These are phyloP conservation scores for Capreolus pygargus DNA, from an alignment of 2,113 vertebrate genomes.

Conservation along the genomic window DNA sequence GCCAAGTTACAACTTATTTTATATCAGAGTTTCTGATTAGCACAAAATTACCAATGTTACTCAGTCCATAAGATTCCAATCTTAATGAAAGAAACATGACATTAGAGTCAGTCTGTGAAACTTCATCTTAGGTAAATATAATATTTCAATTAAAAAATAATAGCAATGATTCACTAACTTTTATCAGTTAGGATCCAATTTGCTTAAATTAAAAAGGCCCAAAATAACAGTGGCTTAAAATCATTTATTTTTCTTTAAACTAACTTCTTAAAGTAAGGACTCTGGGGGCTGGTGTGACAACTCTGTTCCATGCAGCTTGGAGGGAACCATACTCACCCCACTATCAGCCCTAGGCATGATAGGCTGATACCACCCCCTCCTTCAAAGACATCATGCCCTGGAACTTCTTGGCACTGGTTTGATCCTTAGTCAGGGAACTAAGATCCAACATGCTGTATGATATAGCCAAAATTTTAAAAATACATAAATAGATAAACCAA, in stretches of 20 bases:
- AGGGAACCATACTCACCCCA: not conserved
- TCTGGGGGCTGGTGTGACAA: not conserved
- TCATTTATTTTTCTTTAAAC: not conserved
- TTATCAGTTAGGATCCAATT: not conserved
- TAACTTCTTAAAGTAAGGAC: not conserved
- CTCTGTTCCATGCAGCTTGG: not conserved
- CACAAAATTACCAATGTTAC: not conserved
- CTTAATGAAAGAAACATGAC: not conserved
- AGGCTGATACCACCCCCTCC: not conserved
- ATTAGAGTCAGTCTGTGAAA: not conserved
- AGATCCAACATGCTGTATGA: not conserved
- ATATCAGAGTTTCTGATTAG: not conserved
- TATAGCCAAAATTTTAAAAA: not conserved
- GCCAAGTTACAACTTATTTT: not conserved
- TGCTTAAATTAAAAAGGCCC: not conserved
- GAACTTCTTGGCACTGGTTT: not conserved
- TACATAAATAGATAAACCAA: not conserved
- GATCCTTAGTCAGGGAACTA: not conserved
- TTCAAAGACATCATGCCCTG: not conserved
- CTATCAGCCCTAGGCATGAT: not conserved
- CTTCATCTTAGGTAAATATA: not conserved
- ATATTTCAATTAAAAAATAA: not conserved
- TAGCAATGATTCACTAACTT: not conserved
- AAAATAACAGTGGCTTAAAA: not conserved
- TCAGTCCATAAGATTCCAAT: not conserved